Base-by-base conservation (phyloP, 2,888 invertebrate species). In the Bugula neritina region DNA sequence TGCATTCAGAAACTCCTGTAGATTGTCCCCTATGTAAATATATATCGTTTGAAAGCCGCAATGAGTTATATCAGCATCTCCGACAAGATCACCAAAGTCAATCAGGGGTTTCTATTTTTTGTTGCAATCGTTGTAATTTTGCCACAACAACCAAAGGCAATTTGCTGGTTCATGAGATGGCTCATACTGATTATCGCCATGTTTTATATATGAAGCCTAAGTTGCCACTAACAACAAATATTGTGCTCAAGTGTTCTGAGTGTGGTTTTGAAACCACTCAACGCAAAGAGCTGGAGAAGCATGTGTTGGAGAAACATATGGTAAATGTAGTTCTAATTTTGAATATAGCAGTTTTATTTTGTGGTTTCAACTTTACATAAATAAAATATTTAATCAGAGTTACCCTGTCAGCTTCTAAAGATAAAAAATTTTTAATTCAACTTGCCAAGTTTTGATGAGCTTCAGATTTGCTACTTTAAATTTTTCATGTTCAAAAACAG, bases 211-310 rank as follows among this genome's bases (percentile, higher is more conserved):
- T 70, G 70, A 70, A 70, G 23, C 70, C 70, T 13, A 70, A 70
- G 25, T 25, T 70, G 43, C 70, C 70, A 23, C 70, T 52, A 43
- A 23, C 52, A 31, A 31, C 63, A 1, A 27, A 43, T 21, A 74
- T 81, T 10, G 76, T 79, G 71, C 77, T 82, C 34, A 80, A 81
- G 73, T 83, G 82, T 73, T 78, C 82, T 0, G 82, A 79, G 72
- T 83, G 83, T 77, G 81, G 83, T 13, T 81, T 80, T 74, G 77
- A 78, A 1, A 78, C 80, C 10, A 74, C 75, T 25, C 76, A 78
- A 34, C 76, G 77, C 10, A 77, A 78, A 29, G 72, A 75, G 1
- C 78, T 83, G 73, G 77, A 76, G 71, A 73, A 76, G 23, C 82
- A 82, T 72, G 79, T 82, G 79, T 76, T 78, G 73, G 74, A 75